A percentile compares a stretch with the other conserved stretches of the same genome.
Evolutionary conservation across 2,113 vertebrate genomes (phyloP).

Genomic region (Amazona guildingii): DNA sequence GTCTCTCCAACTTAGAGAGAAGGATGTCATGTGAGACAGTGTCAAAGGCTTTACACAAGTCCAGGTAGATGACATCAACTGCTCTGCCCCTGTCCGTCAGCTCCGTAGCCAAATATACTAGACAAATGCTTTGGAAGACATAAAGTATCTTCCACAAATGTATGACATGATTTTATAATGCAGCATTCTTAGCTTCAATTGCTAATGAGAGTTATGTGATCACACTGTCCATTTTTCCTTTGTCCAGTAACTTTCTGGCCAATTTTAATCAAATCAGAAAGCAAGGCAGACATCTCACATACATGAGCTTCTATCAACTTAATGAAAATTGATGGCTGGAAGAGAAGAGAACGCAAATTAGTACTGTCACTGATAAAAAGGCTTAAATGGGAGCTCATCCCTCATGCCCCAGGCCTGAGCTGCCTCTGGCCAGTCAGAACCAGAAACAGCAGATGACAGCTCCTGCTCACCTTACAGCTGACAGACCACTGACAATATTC

Average conservation of each 20-base stretch:
- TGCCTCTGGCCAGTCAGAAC: background rate
- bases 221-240: background rate
- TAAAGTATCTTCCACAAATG: background rate
- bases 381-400: background rate
- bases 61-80: too few species aligned
- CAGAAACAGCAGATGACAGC: background rate
- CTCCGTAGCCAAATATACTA: background rate
- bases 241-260: background rate
- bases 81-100: too few species aligned
- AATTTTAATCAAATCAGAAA: background rate
- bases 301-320: background rate
- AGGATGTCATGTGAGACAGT: too few species aligned
- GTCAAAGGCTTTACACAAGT: too few species aligned
- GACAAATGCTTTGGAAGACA: background rate
- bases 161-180: background rate
- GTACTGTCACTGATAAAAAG: background rate
- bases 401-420: background rate
- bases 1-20: too few species aligned
- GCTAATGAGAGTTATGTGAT: background rate
- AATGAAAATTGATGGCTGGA: constrained; percentile 8
- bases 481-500: background rate
- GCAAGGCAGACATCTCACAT: constrained; percentile 11
- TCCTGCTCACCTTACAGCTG: background rate
- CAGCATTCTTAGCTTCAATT: background rate
- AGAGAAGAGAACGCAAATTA: background rate